A percentile compares a stretch with the other conserved stretches of the same genome.
These are phyloP conservation scores for Cosmorhoe ocellata DNA, from an alignment of 2,888 invertebrate genomes.

Conservation along the genomic window DNA sequence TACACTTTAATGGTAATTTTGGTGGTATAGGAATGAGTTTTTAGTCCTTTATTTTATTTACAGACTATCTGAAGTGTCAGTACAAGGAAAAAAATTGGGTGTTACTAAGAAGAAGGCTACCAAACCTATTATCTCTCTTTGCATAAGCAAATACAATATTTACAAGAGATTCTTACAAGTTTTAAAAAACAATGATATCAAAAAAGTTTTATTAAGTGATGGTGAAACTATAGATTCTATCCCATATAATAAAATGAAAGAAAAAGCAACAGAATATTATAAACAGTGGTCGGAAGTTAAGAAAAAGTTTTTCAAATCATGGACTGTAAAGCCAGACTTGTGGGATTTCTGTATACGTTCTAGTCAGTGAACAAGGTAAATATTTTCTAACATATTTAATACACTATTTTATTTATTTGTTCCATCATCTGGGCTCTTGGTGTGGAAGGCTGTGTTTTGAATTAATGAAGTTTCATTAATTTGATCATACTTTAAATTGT, in stretches of 20 bases:
- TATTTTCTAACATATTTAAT: not conserved
- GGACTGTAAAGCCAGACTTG: conserved; percentile 82
- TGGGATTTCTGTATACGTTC: conserved; percentile 61
- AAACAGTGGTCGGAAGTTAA: conserved; percentile 71
- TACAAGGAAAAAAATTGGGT: conserved; percentile 90
- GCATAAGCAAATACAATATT: conserved; percentile 81
- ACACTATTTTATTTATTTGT: not conserved
- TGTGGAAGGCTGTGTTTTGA: not conserved
- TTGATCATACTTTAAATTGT: no score
- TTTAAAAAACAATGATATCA: conserved; percentile 52
- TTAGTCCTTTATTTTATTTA: conserved; percentile 37
- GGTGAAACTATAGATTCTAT: conserved; percentile 37
- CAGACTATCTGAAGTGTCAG: conserved; percentile 87
- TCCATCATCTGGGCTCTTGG: not conserved
- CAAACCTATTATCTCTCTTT: conserved; percentile 65
- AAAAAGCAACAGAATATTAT: conserved; percentile 49
- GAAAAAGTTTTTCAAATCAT: conserved; percentile 73
- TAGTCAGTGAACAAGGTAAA: conserved; percentile 22
- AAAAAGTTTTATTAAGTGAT: conserved; percentile 38
- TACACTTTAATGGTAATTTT: no score
- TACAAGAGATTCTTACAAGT: conserved; percentile 72
- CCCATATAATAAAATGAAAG: conserved; percentile 69
- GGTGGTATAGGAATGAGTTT: no score
- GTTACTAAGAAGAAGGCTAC: conserved; percentile 85
- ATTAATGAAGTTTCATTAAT: no score